Base-by-base conservation (phyloP, 2,113 vertebrate species). In the Antechinus flavipes region DNA sequence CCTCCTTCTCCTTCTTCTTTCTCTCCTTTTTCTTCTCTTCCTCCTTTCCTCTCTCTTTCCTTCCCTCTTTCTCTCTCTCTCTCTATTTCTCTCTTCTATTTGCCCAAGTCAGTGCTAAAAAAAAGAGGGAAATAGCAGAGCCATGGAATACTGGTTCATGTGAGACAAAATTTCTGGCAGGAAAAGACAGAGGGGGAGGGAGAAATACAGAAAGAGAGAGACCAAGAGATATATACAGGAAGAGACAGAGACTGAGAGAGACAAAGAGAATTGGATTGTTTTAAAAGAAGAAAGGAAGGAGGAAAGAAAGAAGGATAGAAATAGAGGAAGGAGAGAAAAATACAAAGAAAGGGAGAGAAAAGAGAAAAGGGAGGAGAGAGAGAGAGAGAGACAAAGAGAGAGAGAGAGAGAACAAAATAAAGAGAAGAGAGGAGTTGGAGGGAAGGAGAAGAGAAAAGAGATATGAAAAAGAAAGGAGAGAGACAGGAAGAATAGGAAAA, bases 111-210 rank as follows among this genome's bases (percentile, higher is more conserved):
- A 0, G 96, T 96, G 97, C 96, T 98, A 98, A 96, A 97, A 42
- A 42, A 95, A 95, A 54, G 98, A 1, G 98, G 97, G 98, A 97
- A 97, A 97, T 95, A 95, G 97, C 52, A 90, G 97, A 96, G 97
- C 98, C 97, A 95, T 46, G 2, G 98, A 97, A 97, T 94, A 94
- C 92, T 68, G 96, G 95, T 96, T 98, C 98, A 98, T 96, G 97
- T 91, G 98, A 98, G 98, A 97, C 96, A 91, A 94, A 97, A 98
- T 98, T 98, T 98, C 98, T 98, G 98, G 98, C 98, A 96, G 97
- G 90, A 91, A 93, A 95, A 98, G 90, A 93, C 35, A 68, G 61
- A 35, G 61, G 61, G 30, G 30, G 61, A 68, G 61, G 30, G 61
- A 68, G 61, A 96, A 12, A n/a, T 68, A 14, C 30, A 68, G 61